Evolutionary conservation across 2,888 invertebrate species (phyloP).

Genomic region (Leptogaster cylindrica): DNA sequence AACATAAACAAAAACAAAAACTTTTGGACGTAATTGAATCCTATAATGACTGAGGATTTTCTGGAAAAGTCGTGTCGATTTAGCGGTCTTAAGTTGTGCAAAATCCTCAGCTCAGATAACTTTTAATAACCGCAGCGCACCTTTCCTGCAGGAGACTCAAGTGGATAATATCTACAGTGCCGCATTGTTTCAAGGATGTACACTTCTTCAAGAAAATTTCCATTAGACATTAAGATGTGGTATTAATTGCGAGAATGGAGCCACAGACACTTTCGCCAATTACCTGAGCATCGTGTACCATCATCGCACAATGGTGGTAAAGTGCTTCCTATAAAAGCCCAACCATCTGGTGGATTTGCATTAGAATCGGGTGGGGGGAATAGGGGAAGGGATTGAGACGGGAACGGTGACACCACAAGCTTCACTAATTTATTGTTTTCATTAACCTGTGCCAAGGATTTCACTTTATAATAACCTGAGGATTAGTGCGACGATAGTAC

Average conservation of each 20-base stretch:
- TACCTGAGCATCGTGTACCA: constrained; percentile 16
- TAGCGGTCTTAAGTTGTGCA: background rate
- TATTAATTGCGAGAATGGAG: constrained; percentile 31
- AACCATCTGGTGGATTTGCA: constrained; percentile 39
- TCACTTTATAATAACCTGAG: constrained; percentile 35
- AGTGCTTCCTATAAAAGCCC: constrained; percentile 26
- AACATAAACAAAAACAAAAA: no score
- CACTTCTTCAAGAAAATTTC: constrained; percentile 18
- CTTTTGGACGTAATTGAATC: no score
- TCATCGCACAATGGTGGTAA: constrained; percentile 10
- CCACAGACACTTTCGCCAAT: constrained; percentile 21
- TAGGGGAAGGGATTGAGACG: background rate
- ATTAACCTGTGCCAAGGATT: constrained; percentile 40
- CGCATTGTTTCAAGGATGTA: constrained; percentile 33
- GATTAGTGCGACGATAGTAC: constrained; percentile 39
- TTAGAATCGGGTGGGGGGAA: constrained; percentile 30
- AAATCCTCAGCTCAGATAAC: constrained; percentile 12
- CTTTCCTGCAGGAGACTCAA: constrained; percentile 16
- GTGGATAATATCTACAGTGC: constrained; percentile 21
- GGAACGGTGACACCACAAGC: constrained; percentile 7
- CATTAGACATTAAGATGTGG: constrained; percentile 39
- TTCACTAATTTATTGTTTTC: constrained; percentile 39
- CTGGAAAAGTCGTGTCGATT: no score
- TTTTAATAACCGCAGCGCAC: constrained; percentile 34
- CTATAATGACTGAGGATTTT: no score